These are phyloP conservation scores for Cyaniris semiargus DNA, from an alignment of 2,888 invertebrate species.

Conservation along the genomic window DNA sequence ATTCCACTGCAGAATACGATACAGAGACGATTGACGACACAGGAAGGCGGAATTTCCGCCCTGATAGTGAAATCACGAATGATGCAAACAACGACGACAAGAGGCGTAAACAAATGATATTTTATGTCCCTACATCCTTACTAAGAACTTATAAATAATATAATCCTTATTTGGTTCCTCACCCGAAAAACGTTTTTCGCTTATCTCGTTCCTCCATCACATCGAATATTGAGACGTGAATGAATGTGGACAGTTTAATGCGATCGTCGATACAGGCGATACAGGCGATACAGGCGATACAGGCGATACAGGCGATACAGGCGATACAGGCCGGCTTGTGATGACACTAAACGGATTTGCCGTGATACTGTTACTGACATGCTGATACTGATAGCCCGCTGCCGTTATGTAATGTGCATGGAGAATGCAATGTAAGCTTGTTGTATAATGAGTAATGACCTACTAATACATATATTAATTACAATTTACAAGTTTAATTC, in stretches of 20 bases:
- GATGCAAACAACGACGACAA: not conserved
- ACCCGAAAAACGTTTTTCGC: not conserved
- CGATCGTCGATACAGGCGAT: not conserved
- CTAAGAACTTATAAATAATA: no score
- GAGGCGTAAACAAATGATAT: not conserved
- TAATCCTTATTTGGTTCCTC: not conserved
- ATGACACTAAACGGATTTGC: slow-evolving; percentile 15
- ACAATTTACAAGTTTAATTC: no score
- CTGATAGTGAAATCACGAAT: not conserved
- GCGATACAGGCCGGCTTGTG: not conserved
- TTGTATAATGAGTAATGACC: not conserved
- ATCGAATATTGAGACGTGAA: not conserved
- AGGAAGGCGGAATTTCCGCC: slow-evolving; percentile 5
- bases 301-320: not conserved
- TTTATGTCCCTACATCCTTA: not conserved
- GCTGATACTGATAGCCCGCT: not conserved
- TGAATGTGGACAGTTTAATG: not conserved
- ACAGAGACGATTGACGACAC: not conserved
- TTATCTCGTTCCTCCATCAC: not conserved
- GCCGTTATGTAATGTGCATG: not conserved
- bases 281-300: not conserved
- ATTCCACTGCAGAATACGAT: not conserved
- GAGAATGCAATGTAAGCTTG: not conserved
- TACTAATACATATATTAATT: not conserved
- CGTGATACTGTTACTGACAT: slow-evolving; percentile 2